These are phyloP conservation scores for Virgularia gustaviana DNA, from an alignment of 92 coral and sea anemone genomes.

Conservation along the genomic window DNA sequence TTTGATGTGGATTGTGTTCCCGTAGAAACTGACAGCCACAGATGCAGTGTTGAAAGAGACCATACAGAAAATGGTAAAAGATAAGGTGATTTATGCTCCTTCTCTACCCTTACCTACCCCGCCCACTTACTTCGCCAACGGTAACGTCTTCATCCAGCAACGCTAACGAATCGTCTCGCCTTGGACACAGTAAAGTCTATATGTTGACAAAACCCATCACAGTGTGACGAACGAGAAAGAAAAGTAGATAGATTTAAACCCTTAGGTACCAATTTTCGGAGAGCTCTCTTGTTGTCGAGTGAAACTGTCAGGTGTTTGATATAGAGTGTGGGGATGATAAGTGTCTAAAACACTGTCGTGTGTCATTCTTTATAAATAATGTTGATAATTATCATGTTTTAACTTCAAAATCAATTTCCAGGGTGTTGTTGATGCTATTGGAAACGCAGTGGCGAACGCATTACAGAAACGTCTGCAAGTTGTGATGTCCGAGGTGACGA, in stretches of 20 bases:
- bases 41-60: constrained; percentile 85
- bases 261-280: too few relatives aligned
- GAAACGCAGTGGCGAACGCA: constrained; percentile 70
- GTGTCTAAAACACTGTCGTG: not conserved
- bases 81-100: too few relatives aligned
- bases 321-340: not conserved
- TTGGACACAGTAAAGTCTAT: too few relatives aligned
- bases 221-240: too few relatives aligned
- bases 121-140: too few relatives aligned
- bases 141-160: too few relatives aligned
- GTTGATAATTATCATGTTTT: not conserved
- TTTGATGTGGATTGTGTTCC: not conserved
- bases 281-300: not conserved
- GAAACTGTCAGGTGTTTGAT: too few relatives aligned
- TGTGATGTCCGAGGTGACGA: constrained; percentile 74
- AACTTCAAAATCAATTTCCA: constrained; percentile 24
- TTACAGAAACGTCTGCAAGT: constrained; percentile 81
- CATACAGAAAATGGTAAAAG: constrained; percentile 79
- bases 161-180: too few relatives aligned
- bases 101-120: too few relatives aligned
- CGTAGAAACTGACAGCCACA: constrained; percentile 87
- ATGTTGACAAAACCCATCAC: too few relatives aligned
- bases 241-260: too few relatives aligned
- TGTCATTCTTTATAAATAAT: not conserved
- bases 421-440: constrained; percentile 88